Percentiles rank a stretch among this genome's conserved stretches.
phyloP scores from a whole-genome alignment of 2,797 vertebrate genomes.

The Limnodromus scolopaceus region DNA sequence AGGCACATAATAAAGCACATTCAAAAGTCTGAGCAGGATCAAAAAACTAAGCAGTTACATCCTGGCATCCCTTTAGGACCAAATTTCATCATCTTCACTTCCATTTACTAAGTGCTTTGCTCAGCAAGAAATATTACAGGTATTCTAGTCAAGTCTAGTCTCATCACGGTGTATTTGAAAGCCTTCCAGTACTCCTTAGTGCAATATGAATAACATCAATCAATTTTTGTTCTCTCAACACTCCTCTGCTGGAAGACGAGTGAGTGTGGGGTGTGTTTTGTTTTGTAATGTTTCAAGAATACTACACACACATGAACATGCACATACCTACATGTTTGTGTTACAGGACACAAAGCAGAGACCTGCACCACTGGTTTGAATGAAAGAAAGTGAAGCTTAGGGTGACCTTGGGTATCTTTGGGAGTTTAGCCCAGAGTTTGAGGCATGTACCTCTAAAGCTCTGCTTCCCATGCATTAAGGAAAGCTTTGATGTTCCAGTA shows the following conservation, averaged over 20 bases:
- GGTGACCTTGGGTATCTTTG: background rate
- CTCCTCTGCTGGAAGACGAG: background rate
- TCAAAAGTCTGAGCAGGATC: conserved; percentile 8
- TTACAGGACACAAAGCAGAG: background rate
- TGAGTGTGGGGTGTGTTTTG: background rate
- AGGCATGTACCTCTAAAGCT: background rate
- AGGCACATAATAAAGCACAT: background rate
- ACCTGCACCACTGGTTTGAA: background rate
- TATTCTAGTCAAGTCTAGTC: conserved; percentile 37
- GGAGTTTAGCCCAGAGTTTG: background rate
- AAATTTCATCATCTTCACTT: conserved; percentile 33
- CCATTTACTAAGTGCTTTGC: conserved; percentile 24
- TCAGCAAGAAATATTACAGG: conserved; percentile 21
- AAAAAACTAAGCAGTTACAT: background rate
- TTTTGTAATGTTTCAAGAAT: background rate
- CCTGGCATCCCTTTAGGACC: conserved; percentile 23
- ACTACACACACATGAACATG: background rate
- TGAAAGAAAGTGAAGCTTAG: background rate
- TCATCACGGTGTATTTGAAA: background rate
- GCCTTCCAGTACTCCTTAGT: background rate
- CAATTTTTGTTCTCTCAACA: conserved; percentile 8
- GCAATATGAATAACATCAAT: conserved; percentile 36
- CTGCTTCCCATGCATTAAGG: background rate
- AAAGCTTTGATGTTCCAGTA: rapidly evolving
- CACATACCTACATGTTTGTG: background rate